Conservation (phyloP, 2,888 invertebrate species). For the Ectobius pallidus region DNA sequence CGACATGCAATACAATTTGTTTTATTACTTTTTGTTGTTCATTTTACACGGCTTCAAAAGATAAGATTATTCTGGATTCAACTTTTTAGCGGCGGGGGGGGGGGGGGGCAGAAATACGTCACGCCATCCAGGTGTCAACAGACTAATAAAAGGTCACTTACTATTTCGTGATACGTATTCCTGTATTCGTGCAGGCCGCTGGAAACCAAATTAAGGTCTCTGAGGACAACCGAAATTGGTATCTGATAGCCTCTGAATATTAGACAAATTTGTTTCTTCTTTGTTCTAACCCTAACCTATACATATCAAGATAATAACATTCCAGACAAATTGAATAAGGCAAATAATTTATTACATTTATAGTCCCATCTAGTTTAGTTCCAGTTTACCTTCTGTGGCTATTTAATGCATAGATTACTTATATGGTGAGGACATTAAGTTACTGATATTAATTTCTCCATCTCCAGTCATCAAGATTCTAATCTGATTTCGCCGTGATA, state of each 20-base stretch:
- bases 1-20: not conserved
- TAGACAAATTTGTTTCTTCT: not conserved
- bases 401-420: not conserved
- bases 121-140: not conserved
- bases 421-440: too few relatives aligned
- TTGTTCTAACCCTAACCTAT: not conserved
- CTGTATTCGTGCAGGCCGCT: not conserved
- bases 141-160: not conserved
- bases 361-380: not conserved
- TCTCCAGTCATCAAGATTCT: too few relatives aligned
- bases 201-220: not conserved
- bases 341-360: constrained; percentile 9
- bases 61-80: not conserved
- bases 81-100: too few relatives aligned
- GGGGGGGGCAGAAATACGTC: not conserved
- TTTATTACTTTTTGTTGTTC: not conserved
- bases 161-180: not conserved
- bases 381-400: not conserved
- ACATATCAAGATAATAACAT: not conserved
- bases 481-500: too few relatives aligned
- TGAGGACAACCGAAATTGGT: not conserved
- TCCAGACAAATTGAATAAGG: not conserved
- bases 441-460: too few relatives aligned
- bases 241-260: not conserved
- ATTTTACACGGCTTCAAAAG: not conserved